phyloP scores from a whole-genome alignment of 2,113 vertebrate genomes.

The Xenopus laevis region DNA sequence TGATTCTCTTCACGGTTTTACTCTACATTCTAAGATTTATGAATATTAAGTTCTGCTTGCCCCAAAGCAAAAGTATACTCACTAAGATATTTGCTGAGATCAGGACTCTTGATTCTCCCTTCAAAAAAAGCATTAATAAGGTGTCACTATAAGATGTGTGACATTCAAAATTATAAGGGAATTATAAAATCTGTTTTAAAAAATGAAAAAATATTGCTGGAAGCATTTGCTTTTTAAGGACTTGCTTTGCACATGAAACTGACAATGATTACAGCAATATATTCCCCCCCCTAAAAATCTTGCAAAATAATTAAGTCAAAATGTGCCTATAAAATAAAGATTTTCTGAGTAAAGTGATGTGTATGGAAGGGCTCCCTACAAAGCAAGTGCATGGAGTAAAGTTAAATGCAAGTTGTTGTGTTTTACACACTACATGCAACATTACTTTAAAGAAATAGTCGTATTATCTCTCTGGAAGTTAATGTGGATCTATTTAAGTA shows the following conservation, averaged over 20 bases:
- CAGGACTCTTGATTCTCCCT: constrained; percentile 68
- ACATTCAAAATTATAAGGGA: constrained; percentile 59
- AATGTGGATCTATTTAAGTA: too few species aligned
- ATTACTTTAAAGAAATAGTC: too few species aligned
- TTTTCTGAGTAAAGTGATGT: background rate
- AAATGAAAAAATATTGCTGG: constrained; percentile 50
- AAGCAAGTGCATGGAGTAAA: too few species aligned
- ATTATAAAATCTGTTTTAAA: constrained; percentile 25
- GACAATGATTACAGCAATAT: constrained; percentile 51
- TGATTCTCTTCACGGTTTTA: constrained; percentile 64
- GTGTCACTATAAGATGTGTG: constrained; percentile 54
- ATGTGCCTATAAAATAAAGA: background rate
- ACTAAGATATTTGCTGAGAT: constrained; percentile 74
- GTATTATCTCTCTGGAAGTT: too few species aligned
- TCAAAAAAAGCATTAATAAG: constrained; percentile 68
- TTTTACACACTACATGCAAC: too few species aligned
- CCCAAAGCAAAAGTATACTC: constrained; percentile 74
- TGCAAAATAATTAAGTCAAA: constrained; percentile 11
- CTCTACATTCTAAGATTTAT: constrained; percentile 67
- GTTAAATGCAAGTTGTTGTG: too few species aligned
- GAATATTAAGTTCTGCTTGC: constrained; percentile 73
- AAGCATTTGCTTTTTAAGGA: constrained; percentile 50
- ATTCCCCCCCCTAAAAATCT: background rate
- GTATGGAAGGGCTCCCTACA: background rate
- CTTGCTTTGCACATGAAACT: constrained; percentile 50